phyloP scores from a whole-genome alignment of 2,797 vertebrate genomes.

The Hydrophis major region DNA sequence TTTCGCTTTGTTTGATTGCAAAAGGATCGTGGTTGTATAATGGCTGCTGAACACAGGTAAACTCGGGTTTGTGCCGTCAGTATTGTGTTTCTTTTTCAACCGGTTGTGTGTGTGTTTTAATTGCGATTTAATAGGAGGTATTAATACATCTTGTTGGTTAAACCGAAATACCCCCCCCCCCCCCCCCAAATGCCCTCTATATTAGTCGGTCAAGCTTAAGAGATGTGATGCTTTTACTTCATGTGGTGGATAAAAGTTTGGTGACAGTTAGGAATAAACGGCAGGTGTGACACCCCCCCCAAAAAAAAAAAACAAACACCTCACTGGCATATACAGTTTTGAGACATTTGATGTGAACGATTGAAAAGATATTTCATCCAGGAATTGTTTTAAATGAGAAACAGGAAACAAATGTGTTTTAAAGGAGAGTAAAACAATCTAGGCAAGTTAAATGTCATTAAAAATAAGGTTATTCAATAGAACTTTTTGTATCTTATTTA shows the following conservation, averaged over 20 bases:
- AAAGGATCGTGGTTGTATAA: neutral
- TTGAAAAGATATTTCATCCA: neutral
- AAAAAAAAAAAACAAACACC: too few relatives aligned
- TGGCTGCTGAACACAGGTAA: too few relatives aligned
- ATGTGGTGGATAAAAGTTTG: neutral
- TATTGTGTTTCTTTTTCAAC: too few relatives aligned
- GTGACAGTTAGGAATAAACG: neutral
- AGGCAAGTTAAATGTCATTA: neutral
- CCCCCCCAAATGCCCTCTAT: neutral
- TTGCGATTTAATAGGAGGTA: neutral
- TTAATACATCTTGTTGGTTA: neutral
- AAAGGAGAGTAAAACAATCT: neutral
- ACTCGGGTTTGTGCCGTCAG: too few relatives aligned
- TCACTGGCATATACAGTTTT: neutral
- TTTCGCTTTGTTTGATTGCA: neutral
- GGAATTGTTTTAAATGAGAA: neutral
- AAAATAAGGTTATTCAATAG: neutral
- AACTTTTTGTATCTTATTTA: too few relatives aligned
- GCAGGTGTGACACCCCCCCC: neutral
- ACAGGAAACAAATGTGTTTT: neutral
- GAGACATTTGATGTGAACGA: neutral
- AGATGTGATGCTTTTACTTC: neutral
- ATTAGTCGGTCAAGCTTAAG: neutral
- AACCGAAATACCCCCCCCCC: rapidly evolving
- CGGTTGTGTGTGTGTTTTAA: neutral